phyloP scores from a whole-genome alignment of 2,888 invertebrate species.

The Metallyticus violacea region DNA sequence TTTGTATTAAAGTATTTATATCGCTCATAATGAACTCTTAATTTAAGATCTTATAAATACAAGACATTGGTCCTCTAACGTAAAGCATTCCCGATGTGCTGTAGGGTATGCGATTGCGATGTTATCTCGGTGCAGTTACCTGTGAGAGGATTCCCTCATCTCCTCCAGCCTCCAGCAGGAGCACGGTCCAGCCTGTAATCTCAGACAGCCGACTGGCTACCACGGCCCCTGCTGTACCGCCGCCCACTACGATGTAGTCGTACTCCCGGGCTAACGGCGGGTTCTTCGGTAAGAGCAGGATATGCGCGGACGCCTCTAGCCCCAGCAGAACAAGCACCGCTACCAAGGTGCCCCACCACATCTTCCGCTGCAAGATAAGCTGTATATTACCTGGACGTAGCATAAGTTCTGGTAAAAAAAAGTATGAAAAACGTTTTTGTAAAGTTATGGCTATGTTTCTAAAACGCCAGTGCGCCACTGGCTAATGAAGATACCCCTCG shows the following conservation, averaged over 20 bases:
- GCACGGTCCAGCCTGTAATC: slow-evolving; percentile 61
- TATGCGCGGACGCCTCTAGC: background rate
- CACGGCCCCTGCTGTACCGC: slow-evolving; percentile 57
- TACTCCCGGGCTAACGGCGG: slow-evolving; percentile 43
- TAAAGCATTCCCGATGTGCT: no score
- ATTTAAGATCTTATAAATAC: no score
- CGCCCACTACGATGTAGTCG: slow-evolving; percentile 48
- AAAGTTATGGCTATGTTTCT: no score
- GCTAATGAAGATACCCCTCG: no score
- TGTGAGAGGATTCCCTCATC: background rate
- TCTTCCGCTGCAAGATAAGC: background rate
- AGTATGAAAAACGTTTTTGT: no score
- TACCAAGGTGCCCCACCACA: background rate
- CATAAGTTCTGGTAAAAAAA: no score
- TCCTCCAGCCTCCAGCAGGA: slow-evolving; percentile 74
- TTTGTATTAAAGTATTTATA: no score
- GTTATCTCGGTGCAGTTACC: background rate
- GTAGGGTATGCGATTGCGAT: no score
- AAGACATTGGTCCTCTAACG: no score
- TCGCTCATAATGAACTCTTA: no score
- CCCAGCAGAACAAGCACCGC: background rate
- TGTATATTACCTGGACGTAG: no score
- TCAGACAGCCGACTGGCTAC: slow-evolving; percentile 75
- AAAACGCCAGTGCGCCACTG: no score
- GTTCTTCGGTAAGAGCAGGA: background rate